Evolutionary conservation across 2,888 invertebrate species (phyloP), one percentile per base, ranked within the genome.

Genomic region (Callimorpha dominula): DNA sequence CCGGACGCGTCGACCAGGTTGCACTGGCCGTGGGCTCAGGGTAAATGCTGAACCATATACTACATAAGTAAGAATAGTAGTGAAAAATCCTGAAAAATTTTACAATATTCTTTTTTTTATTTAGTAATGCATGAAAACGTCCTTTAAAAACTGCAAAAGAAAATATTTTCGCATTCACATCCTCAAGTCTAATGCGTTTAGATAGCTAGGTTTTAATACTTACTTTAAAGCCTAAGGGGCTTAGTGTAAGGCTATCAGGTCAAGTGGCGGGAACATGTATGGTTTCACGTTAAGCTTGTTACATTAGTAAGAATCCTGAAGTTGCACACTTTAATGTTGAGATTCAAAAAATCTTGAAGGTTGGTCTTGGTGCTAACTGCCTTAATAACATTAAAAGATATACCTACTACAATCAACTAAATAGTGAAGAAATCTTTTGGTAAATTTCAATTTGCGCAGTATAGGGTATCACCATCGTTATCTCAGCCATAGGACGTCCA

Each of bases 231-330:
- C 88, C 80, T 91, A 91, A 91, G 90, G 81, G 85, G 90, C 90
- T 93, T 93, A 90, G 84, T 80, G 79, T 87, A 84, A 89, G 82
- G 86, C 87, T 86, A 86, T 91, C 88, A 87, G 92, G 93, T 92
- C 93, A 94, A 94, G 94, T 93, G 92, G 90, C 75, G 73, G 73
- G 74, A 70, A 66, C 77, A 79, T 84, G 85, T 87, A 87, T 82
- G 94, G 93, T 89, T 93, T 93, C 93, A 75, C 74, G 77, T 80
- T 93, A 93, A 93, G 91, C 91, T 85, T 86, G 88, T 91, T 92
- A 91, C 89, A 90, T 91, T 90, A 88, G 86, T 90, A 88, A 89
- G 86, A 85, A 77, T 80, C 78, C 81, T 80, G 74, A 63, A 63
- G 52, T 20, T 42, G 65, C 50, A 72, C 73, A 68, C 74, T 77